Conservation (phyloP, 2,113 vertebrate genomes). For the Tragelaphus imberbis region DNA sequence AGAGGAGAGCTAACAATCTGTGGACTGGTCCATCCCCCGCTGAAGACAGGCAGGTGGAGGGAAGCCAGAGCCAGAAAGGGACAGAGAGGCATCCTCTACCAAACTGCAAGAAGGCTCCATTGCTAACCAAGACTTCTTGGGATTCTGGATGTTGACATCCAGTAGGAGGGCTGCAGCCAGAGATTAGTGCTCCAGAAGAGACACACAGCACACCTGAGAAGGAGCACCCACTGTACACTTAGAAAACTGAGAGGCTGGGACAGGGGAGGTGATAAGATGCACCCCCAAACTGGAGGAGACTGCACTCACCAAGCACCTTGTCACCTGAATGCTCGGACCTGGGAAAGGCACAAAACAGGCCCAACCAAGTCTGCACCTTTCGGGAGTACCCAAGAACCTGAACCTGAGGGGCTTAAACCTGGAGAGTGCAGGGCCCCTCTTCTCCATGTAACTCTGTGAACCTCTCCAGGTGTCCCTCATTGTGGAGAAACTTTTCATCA, state of each 20-base stretch:
- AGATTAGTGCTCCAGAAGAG: background rate
- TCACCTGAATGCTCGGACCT: background rate
- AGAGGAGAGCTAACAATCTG: background rate
- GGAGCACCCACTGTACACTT: rapidly evolving
- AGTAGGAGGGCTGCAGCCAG: background rate
- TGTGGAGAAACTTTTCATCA: too few species aligned
- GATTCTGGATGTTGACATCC: background rate
- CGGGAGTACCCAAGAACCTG: rapidly evolving
- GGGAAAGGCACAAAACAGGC: background rate
- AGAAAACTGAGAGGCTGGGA: background rate
- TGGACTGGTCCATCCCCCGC: background rate
- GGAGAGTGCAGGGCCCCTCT: background rate
- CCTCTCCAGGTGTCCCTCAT: too few species aligned
- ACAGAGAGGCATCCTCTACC: background rate
- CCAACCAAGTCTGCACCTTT: background rate
- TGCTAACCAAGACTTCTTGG: background rate
- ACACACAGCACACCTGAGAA: background rate
- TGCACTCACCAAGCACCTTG: background rate
- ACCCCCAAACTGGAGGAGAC: background rate
- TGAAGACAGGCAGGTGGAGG: background rate
- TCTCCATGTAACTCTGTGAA: too few species aligned
- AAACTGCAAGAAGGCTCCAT: background rate
- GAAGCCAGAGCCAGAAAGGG: background rate
- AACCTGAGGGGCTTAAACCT: background rate
- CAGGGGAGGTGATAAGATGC: background rate